Base-by-base conservation (phyloP, 1,140 invertebrate species). In the Anthonomus grandis region DNA sequence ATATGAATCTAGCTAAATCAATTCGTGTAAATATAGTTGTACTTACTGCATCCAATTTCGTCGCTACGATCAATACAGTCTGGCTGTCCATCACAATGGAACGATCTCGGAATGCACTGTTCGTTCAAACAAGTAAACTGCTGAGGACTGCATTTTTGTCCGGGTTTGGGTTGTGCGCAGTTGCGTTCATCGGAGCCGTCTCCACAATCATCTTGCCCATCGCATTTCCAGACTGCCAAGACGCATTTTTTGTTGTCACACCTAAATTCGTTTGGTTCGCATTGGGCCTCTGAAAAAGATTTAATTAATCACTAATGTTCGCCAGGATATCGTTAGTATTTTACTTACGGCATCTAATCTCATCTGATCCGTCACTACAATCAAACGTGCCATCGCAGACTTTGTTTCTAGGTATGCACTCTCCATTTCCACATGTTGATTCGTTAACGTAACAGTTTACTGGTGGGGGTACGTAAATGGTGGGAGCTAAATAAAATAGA, bases 101-200 rank as follows among this genome's bases (percentile, higher is more conserved):
- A 98, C 59, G 84, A 87, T 70, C 87, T 89, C 0, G 94, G 95
- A 59, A 98, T 88, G 67, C 96, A 98, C 72, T 98, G 94, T 56
- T 84, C 76, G 4, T 81, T 79, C 44, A 81, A 82, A 71, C 96
- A 98, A 54, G 86, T 78, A 73, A 87, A 98, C 72, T 98, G 93
- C 58, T 86, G 83, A 38, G 84, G 79, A 13, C 78, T 76, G 68
- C 95, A 98, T 0, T 79, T 75, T 1, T 86, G 83, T 5, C 84
- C 87, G 22, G 81, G 80, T 4, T 74, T 73, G 21, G 70, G 69
- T 6, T 77, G 70, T 0, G 70, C 76, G 64, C 89, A 92, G 59
- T 82, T 79, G 41, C 76, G 71, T 72, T 91, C 90, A 65, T 93
- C 91, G 1, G 87, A 91, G n/a, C 83, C 82, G 73, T 98, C 95